A percentile compares a stretch with the other conserved stretches of the same genome.
Evolutionary conservation across 2,888 invertebrate genomes (phyloP).

Genomic region (Drosophila siamana): DNA sequence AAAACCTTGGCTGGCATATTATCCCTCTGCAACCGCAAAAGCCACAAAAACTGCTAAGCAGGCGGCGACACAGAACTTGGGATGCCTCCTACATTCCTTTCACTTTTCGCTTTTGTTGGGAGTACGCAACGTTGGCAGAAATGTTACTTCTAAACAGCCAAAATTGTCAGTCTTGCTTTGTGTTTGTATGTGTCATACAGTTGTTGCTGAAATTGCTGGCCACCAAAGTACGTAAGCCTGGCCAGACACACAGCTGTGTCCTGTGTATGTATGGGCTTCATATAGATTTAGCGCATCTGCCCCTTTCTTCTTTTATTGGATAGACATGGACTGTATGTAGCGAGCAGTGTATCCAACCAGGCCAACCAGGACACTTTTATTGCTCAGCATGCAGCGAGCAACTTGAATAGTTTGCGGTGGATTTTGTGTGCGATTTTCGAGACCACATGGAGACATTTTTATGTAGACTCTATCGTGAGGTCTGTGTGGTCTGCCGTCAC

Average conservation of each 20-base stretch:
- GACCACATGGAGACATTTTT: constrained; percentile 59
- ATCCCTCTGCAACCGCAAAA: constrained; percentile 64
- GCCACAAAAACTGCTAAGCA: constrained; percentile 71
- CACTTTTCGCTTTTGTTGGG: constrained; percentile 42
- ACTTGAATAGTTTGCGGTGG: constrained; percentile 74
- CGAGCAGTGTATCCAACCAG: constrained; percentile 71
- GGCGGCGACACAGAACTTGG: constrained; percentile 39
- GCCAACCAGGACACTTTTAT: constrained; percentile 72
- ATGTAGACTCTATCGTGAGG: constrained; percentile 43
- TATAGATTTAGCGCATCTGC: constrained; percentile 66
- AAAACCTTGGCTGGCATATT: constrained; percentile 71
- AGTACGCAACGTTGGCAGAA: constrained; percentile 21
- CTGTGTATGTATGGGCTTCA: constrained; percentile 26
- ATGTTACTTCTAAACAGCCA: constrained; percentile 53
- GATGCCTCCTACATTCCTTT: constrained; percentile 15
- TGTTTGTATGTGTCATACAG: constrained; percentile 23
- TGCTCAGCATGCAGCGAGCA: constrained; percentile 72
- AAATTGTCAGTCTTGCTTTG: constrained; percentile 68
- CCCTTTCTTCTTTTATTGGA: constrained; percentile 73
- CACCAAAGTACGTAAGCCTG: constrained; percentile 66
- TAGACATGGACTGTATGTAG: constrained; percentile 69
- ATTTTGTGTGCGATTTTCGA: constrained; percentile 72
- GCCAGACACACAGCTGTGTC: constrained; percentile 66
- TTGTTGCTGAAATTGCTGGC: constrained; percentile 31
- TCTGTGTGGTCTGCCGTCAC: background rate